These are phyloP conservation scores for Brachionus paranguensis DNA, from an alignment of 1,140 invertebrate genomes.

Conservation along the genomic window DNA sequence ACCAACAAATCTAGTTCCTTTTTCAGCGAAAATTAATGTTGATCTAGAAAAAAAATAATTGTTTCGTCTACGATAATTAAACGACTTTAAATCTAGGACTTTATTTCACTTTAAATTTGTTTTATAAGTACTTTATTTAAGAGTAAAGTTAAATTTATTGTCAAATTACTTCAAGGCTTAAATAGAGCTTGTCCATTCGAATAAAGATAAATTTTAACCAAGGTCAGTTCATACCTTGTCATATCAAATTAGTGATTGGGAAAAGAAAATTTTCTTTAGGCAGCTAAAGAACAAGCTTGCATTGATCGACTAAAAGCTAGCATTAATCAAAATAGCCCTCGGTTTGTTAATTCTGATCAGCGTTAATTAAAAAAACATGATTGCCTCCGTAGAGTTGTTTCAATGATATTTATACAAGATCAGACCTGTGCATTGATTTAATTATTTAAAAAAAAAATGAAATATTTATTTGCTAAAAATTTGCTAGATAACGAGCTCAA, in stretches of 20 bases:
- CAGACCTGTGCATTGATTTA: not conserved
- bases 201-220: not conserved
- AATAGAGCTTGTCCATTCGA: not conserved
- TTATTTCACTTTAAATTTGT: no score
- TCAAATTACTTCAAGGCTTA: not conserved
- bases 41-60: not conserved
- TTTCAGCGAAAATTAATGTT: not conserved
- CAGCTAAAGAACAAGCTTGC: not conserved
- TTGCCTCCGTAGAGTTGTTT: not conserved
- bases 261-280: not conserved
- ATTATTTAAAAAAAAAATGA: not conserved
- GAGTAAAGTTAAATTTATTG: not conserved
- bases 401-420: not conserved
- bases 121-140: not conserved
- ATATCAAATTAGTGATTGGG: not conserved
- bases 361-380: conserved; percentile 26
- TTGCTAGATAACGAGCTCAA: not conserved
- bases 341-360: not conserved
- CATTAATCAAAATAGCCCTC: not conserved
- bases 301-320: not conserved
- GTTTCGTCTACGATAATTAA: not conserved
- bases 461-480: not conserved
- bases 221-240: not conserved
- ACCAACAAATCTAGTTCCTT: not conserved
- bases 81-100: not conserved